Conservation (phyloP, 2,888 invertebrate genomes). For the Deroplatys truncata region DNA sequence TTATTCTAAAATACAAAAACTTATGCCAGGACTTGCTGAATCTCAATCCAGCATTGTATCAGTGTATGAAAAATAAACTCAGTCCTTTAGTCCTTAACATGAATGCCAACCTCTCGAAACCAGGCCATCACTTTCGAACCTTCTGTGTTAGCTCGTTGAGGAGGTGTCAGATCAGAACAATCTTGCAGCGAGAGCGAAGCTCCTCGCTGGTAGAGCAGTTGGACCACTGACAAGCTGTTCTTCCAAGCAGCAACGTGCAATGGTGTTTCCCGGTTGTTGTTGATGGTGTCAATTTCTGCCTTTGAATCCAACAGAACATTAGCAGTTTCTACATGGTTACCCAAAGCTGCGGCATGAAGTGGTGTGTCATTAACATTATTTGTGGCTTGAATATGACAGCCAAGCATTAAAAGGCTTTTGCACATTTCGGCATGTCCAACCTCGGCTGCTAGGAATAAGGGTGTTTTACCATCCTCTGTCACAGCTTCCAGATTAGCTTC, state of each 20-base stretch:
- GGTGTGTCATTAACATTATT: neutral
- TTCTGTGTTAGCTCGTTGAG: neutral
- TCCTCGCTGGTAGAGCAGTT: neutral
- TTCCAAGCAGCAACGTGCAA: neutral
- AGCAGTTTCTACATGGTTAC: neutral
- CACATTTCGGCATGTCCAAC: neutral
- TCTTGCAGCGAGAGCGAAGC: neutral
- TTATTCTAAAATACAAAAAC: neutral
- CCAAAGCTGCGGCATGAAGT: neutral
- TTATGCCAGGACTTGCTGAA: neutral
- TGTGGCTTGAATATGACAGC: neutral
- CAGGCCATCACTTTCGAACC: neutral
- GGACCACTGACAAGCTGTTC: neutral
- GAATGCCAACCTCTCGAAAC: neutral
- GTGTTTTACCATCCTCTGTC: neutral
- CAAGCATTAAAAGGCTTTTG: neutral
- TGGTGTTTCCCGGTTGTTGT: neutral
- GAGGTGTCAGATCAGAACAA: neutral
- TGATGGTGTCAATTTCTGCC: neutral
- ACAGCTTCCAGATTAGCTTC: neutral
- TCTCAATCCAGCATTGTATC: neutral
- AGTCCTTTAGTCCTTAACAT: neutral
- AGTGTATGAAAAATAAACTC: neutral
- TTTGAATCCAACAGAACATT: neutral
- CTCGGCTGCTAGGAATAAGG: neutral